Conservation (phyloP, 2,888 invertebrate species). For the Agriopis leucophaearia region DNA sequence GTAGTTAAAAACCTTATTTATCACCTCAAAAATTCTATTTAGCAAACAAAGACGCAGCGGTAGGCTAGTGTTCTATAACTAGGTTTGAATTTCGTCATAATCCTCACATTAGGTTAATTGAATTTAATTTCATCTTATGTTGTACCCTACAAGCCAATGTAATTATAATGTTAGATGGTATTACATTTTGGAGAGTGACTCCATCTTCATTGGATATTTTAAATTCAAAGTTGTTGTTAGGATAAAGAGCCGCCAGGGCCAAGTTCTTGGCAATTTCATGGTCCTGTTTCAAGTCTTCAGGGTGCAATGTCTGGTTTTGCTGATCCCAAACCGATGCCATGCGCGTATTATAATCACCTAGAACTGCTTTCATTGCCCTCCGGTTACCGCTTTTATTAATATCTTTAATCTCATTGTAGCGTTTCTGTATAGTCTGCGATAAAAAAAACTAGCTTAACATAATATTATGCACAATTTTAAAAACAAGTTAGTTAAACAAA, state of each 20-base stretch:
- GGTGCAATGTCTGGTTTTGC: background rate
- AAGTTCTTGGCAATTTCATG: background rate
- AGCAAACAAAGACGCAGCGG: no score
- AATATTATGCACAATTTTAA: no score
- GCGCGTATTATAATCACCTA: background rate
- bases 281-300: background rate
- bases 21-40: no score
- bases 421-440: background rate
- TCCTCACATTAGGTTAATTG: no score
- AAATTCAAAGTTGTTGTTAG: background rate
- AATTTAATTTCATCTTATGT: no score
- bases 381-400: background rate
- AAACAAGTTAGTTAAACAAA: no score
- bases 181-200: slow-evolving; percentile 3
- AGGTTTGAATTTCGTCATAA: no score
- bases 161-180: background rate
- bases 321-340: background rate
- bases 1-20: no score
- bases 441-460: background rate
- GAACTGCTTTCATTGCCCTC: background rate
- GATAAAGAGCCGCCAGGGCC: background rate
- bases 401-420: background rate
- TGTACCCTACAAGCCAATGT: no score
- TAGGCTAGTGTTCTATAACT: no score
- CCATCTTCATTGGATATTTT: background rate